Percentiles rank a stretch among this genome's conserved stretches.
These are phyloP conservation scores for Synchiropus splendidus DNA, from an alignment of 2,113 vertebrate genomes.

Conservation along the genomic window DNA sequence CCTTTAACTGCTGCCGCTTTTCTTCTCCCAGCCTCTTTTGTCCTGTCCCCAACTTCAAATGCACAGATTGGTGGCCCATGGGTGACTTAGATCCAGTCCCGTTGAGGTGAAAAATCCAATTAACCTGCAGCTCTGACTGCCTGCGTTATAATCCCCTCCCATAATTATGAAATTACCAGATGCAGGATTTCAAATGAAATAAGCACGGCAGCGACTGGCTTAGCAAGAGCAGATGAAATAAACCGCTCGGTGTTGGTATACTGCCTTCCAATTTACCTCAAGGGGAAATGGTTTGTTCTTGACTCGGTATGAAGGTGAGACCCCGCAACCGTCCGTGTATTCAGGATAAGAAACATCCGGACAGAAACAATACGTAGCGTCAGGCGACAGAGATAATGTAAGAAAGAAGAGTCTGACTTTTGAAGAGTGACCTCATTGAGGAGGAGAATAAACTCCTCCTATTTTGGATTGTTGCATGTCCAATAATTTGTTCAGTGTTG, in stretches of 20 bases:
- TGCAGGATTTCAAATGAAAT: slow-evolving; percentile 68
- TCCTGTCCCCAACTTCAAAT: slow-evolving; percentile 63
- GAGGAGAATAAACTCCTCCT: too few species aligned
- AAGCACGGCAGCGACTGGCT: slow-evolving; percentile 51
- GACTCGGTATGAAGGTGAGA: slow-evolving; percentile 44
- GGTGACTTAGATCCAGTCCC: slow-evolving; percentile 60
- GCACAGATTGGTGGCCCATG: slow-evolving; percentile 55
- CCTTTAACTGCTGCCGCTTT: slow-evolving; percentile 46
- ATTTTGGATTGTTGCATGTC: too few species aligned
- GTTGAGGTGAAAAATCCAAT: slow-evolving; percentile 70
- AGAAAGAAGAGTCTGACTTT: too few species aligned
- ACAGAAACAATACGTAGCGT: too few species aligned
- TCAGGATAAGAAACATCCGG: slow-evolving; percentile 24
- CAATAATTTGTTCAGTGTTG: too few species aligned
- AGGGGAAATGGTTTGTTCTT: slow-evolving; percentile 31
- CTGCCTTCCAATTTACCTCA: slow-evolving; percentile 42
- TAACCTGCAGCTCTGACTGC: slow-evolving; percentile 65
- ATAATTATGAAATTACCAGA: slow-evolving; percentile 71
- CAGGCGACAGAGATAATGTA: too few species aligned
- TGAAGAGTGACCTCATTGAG: too few species aligned
- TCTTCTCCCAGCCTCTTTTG: slow-evolving; percentile 54
- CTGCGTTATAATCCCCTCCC: slow-evolving; percentile 64
- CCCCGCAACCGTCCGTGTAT: slow-evolving; percentile 31
- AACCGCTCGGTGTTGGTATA: slow-evolving; percentile 35
- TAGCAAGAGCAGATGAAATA: slow-evolving; percentile 52